A percentile compares a stretch with the other conserved stretches of the same genome.
These are phyloP conservation scores for Hemichromis elongatus DNA, from an alignment of 2,113 vertebrate species.

Conservation along the genomic window DNA sequence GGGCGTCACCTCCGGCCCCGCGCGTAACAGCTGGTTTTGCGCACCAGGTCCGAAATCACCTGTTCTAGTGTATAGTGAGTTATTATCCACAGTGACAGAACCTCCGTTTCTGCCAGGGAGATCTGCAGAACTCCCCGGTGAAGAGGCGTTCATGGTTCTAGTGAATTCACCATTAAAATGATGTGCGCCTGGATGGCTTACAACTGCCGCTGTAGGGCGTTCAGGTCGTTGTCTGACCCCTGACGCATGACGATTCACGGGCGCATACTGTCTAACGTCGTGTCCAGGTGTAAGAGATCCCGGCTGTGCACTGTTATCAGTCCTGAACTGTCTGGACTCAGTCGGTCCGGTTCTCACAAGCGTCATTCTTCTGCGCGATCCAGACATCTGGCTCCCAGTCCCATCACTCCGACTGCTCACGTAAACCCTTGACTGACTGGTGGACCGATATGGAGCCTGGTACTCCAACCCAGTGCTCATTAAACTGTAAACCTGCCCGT, in stretches of 20 bases:
- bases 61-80: background rate
- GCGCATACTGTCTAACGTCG: background rate
- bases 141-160: background rate
- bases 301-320: background rate
- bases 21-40: slow-evolving; percentile 15
- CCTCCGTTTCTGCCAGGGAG: background rate
- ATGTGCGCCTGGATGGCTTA: slow-evolving; percentile 20
- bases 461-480: slow-evolving; percentile 75
- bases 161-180: background rate
- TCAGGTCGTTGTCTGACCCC: slow-evolving; percentile 35
- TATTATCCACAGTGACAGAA: background rate
- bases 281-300: background rate
- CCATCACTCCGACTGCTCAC: slow-evolving; percentile 44
- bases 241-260: slow-evolving; percentile 15
- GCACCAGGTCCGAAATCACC: background rate
- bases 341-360: background rate
- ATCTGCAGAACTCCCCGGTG: background rate
- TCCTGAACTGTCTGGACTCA: slow-evolving; percentile 3
- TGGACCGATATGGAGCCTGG: slow-evolving; percentile 53
- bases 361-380: slow-evolving; percentile 5
- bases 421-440: slow-evolving; percentile 53
- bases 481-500: slow-evolving; percentile 72
- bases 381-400: background rate
- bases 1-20: background rate
- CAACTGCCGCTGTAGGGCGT: background rate